phyloP scores from a whole-genome alignment of 2,113 vertebrate species.

The Sturnira hondurensis region DNA sequence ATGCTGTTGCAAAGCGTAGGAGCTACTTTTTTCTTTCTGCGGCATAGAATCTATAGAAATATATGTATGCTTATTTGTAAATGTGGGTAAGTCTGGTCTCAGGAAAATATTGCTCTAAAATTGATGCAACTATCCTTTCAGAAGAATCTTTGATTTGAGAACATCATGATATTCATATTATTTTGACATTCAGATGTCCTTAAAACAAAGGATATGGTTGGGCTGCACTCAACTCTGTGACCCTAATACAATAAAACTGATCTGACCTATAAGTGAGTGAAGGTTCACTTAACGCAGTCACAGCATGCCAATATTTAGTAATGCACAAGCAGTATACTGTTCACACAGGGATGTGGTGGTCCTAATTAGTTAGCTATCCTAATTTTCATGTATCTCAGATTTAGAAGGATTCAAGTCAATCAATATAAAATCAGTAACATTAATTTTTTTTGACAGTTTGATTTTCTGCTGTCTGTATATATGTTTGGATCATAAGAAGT shows the following conservation, averaged over 20 bases:
- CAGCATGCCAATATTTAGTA: not conserved
- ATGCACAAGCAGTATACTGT: not conserved
- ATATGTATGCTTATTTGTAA: not conserved
- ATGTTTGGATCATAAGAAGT: not conserved
- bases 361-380: not conserved
- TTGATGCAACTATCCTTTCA: not conserved
- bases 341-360: not conserved
- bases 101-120: not conserved
- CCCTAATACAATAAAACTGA: not conserved
- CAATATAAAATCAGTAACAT: not conserved
- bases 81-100: not conserved
- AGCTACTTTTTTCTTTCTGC: too few relatives aligned
- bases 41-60: not conserved
- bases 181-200: not conserved
- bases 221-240: not conserved
- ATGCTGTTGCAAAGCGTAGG: too few relatives aligned
- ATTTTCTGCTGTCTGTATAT: not conserved
- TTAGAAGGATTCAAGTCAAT: not conserved
- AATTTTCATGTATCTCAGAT: not conserved
- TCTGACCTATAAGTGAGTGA: not conserved
- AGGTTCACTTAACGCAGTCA: not conserved
- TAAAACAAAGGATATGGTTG: not conserved
- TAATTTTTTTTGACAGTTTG: not conserved
- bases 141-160: not conserved
- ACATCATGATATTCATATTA: not conserved